phyloP scores from a whole-genome alignment of 2,888 invertebrate genomes.

The Morpho deidamia region DNA sequence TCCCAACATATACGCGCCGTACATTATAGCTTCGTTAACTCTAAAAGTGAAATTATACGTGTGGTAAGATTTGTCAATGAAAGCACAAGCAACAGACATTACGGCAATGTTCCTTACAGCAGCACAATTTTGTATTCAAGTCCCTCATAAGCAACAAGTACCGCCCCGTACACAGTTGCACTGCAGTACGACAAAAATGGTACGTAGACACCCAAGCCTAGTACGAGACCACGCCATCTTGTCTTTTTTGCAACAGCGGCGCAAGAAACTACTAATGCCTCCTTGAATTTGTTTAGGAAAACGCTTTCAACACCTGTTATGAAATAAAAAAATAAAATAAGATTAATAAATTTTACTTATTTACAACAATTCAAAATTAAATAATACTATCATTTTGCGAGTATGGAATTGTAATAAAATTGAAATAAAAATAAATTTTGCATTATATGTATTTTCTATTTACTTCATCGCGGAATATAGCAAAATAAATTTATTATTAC shows the following conservation, averaged over 20 bases:
- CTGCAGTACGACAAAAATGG: slow-evolving; percentile 85
- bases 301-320: slow-evolving; percentile 71
- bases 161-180: slow-evolving; percentile 84
- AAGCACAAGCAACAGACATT: no score
- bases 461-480: no score
- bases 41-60: no score
- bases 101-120: slow-evolving; percentile 62
- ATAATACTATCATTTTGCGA: no score
- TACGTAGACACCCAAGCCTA: slow-evolving; percentile 83
- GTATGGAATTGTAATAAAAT: no score
- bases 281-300: slow-evolving; percentile 76
- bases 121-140: slow-evolving; percentile 82
- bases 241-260: slow-evolving; percentile 76
- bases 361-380: no score
- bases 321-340: background rate
- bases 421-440: no score
- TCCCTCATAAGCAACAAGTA: slow-evolving; percentile 79
- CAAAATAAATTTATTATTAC: no score
- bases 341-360: no score
- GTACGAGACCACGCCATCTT: slow-evolving; percentile 82
- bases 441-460: no score
- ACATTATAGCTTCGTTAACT: slow-evolving; percentile 86
- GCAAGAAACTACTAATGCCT: slow-evolving; percentile 67
- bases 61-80: no score
- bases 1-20: slow-evolving; percentile 88